Base-by-base conservation (phyloP, 30 jellyfish, hydroid and myxozoan species). In the Pelagia noctiluca region DNA sequence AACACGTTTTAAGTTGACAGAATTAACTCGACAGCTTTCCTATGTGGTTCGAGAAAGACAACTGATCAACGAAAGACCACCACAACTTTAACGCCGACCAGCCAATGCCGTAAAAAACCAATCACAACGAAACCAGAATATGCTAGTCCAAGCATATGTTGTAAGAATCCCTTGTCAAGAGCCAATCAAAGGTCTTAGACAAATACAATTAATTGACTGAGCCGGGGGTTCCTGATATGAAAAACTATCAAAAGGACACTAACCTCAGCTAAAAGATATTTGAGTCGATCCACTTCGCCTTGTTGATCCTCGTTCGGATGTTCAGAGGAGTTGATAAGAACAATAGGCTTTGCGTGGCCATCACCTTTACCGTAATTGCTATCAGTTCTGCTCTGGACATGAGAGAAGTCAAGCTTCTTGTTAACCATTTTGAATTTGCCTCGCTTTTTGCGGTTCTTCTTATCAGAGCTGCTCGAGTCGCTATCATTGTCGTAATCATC, bases 361-460 rank as follows among this genome's bases (percentile, higher is more conserved):
- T 25, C 42, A 21, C 74, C 81, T 22, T 19, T 34, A 35, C 69
- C 54, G 31, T 68, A 68, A 21, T 71, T 71, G 34, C 92, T 82
- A 35, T 82, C 92, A 24, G 85, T 71, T 68, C 64, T 70, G 67
- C 92, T 82, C 50, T 75, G 53, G 19, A 85, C 80, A 37, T 85
- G 78, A 2, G 88, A 68, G 38, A 67, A 85, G 36, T 85, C 96
- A 38, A 76, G 31, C 31, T 73, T 73, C 35, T 68, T 46, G 60
- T 66, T 85, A 31, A 74, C n/a, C 26, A 85, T 35, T 37, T 78
- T 62, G 63, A 74, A 35, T 25, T 35, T 42, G 29, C 82, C 68
- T 19, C 85, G 71, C 26, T 52, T 75, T 42, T 38, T 53, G 35
- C 70, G 21, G 12, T 50, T 54, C 48, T 57, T 49, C 71, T 32